Base-by-base conservation (phyloP, 1,140 invertebrate species). In the Bactericera cockerelli region DNA sequence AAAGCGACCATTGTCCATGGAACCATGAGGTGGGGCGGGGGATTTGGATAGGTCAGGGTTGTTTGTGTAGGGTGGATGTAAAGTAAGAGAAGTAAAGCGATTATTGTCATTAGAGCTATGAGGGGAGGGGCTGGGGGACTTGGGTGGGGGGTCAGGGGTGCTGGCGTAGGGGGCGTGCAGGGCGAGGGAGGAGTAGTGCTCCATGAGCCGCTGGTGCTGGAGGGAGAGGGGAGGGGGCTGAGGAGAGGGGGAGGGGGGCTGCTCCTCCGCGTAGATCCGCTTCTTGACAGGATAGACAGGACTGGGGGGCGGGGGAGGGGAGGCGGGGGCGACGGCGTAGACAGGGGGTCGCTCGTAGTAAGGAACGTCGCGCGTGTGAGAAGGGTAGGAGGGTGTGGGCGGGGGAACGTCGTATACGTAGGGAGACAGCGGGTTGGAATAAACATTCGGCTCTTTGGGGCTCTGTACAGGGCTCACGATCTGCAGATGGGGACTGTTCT, bases 191-290 rank as follows among this genome's bases (percentile, higher is more conserved):
- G 22, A n/a, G 53, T 55, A 53, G 49, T 60, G 59, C 14, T 56
- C 16, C 24, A 36, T 19, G 26, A 53, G 42, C 14, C 11, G 10
- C 25, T 57, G 28, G 24, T 31, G 24, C 26, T 57, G 21, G 2
- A 21, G 21, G 26, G 26, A 14, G 6, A 22, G 55, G 19, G 14
- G 6, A 28, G 10, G 21, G 16, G 4, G 26, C 4, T 1, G 59
- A 25, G 24, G 59, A 31, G 49, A 55, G 21, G 19, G 55, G 22
- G 19, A 55, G 21, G 22, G 42, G 25, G 3, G 14, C 14, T 58
- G 33, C 21, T 72, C 69, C 68, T 80, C 79, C 67, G 72, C 77
- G 59, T 79, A 81, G 16, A 71, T 74, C 49, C 79, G 70, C 67
- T 81, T 81, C 65, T 81, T 81, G 6, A 75, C 72, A 24, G 74